Evolutionary conservation across 2,797 vertebrate species (phyloP), one percentile per base, ranked within the genome.

Genomic region (Prunella strophiata): DNA sequence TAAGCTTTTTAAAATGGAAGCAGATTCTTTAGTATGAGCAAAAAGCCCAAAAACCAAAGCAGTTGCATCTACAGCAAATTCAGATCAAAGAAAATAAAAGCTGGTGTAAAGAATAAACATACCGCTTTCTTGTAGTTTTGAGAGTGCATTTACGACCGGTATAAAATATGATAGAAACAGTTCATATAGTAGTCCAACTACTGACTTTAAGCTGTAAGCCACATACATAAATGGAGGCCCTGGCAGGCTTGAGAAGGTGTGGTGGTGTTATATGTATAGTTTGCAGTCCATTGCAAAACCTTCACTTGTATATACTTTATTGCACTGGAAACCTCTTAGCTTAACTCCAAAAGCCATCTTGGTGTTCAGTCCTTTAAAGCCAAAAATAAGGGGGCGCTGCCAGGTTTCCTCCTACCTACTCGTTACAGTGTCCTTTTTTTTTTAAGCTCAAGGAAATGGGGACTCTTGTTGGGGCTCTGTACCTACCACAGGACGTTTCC

Each of bases 121-220:
- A 99, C 99, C 99, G 99, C 99, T 98, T 98, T 99, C 99, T 98
- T 98, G 99, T 98, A 98, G 98, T 98, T 99, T 98, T 98, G 98
- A 98, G 98, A 98, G 98, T 98, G 98, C 98, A 98, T 98, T 98
- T 98, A 98, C 98, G 98, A 98, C 98, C 98, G 98, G 98, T 98
- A 98, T 98, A 98, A 98, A 98, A 98, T 98, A 98, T 98, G 98
- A 98, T 97, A 98, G 98, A 98, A 98, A 99, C 98, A 98, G 99
- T 99, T 99, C 99, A 98, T 98, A 98, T 82, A 98, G 98, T 97
- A 99, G 99, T 99, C 99, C 99, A 98, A 98, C 98, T 99, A 99
- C 98, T 98, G 98, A 98, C 98, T 98, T 97, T 98, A 98, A 98
- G 98, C 96, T 98, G 98, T 98, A 98, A 98, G 98, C 98, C 98